Conservation (phyloP, 2,113 vertebrate genomes). For the Malurus cyaneus region DNA sequence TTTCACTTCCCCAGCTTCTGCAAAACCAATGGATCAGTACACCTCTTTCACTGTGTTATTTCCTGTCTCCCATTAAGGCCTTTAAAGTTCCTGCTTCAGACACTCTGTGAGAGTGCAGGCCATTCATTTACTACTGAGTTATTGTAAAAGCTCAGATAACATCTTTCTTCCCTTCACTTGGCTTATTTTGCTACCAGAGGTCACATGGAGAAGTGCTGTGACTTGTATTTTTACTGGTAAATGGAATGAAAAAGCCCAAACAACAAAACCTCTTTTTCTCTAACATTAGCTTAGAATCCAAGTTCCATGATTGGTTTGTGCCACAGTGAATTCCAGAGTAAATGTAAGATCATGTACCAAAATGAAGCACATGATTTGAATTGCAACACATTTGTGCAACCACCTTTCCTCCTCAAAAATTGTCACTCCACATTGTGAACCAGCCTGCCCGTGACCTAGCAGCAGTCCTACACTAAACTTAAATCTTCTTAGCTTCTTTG, state of each 20-base stretch:
- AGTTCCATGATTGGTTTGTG: neutral
- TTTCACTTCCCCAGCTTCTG: neutral
- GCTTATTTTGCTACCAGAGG: neutral
- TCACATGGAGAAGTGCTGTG: neutral
- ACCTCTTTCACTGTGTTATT: neutral
- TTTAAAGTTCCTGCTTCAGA: neutral
- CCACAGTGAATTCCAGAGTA: neutral
- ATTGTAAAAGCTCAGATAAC: neutral
- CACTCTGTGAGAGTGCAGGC: neutral
- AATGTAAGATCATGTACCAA: neutral
- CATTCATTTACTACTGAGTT: neutral
- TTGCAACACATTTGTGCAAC: neutral
- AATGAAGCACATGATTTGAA: neutral
- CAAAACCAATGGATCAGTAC: neutral
- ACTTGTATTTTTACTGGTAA: neutral
- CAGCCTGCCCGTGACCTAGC: neutral
- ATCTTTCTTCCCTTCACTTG: neutral
- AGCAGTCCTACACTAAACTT: neutral
- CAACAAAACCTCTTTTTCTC: neutral
- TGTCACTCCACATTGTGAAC: neutral
- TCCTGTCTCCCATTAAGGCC: neutral
- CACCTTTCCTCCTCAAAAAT: neutral
- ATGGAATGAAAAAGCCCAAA: neutral
- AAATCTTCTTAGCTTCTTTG: neutral
- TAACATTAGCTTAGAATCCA: neutral